Evolutionary conservation across 2,888 invertebrate genomes (phyloP).

Genomic region (Agrotis clavis): DNA sequence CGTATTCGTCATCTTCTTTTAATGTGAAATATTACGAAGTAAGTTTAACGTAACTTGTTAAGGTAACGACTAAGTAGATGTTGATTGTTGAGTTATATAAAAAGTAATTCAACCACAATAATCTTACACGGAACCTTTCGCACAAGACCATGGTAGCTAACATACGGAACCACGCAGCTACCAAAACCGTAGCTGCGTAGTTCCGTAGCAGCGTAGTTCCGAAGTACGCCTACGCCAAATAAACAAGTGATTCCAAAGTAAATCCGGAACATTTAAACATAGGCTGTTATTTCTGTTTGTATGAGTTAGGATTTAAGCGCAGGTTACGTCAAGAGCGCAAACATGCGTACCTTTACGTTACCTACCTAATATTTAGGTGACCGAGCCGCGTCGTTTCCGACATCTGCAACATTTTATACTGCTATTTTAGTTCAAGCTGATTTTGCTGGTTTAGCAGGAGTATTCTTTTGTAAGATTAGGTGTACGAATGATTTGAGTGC

Average conservation of each 20-base stretch:
- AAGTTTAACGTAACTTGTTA: background rate
- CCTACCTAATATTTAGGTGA: slow-evolving; percentile 44
- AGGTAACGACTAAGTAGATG: too few relatives aligned
- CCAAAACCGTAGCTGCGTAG: background rate
- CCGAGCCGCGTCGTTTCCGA: slow-evolving; percentile 1
- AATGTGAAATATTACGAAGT: too few relatives aligned
- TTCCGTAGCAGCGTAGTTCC: slow-evolving; percentile 37
- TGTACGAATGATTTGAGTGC: too few relatives aligned
- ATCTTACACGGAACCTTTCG: background rate
- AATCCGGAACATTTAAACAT: slow-evolving; percentile 33
- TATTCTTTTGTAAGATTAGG: background rate
- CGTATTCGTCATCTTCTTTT: too few relatives aligned
- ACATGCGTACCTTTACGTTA: slow-evolving; percentile 28
- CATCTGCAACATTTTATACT: slow-evolving; percentile 15
- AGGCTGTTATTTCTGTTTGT: slow-evolving; percentile 21
- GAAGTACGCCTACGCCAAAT: slow-evolving; percentile 49
- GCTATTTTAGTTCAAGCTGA: background rate
- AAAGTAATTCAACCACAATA: background rate
- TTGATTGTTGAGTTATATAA: too few relatives aligned
- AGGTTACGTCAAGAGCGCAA: slow-evolving; percentile 4
- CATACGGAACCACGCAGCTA: too few relatives aligned
- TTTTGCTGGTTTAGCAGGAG: background rate
- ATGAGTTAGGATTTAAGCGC: slow-evolving; percentile 26
- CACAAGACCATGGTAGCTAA: too few relatives aligned
- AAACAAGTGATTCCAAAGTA: slow-evolving; percentile 5